Percentiles rank a stretch among this genome's conserved stretches.
These are phyloP conservation scores for Orthosia gothica DNA, from an alignment of 2,888 invertebrate species.

Conservation along the genomic window DNA sequence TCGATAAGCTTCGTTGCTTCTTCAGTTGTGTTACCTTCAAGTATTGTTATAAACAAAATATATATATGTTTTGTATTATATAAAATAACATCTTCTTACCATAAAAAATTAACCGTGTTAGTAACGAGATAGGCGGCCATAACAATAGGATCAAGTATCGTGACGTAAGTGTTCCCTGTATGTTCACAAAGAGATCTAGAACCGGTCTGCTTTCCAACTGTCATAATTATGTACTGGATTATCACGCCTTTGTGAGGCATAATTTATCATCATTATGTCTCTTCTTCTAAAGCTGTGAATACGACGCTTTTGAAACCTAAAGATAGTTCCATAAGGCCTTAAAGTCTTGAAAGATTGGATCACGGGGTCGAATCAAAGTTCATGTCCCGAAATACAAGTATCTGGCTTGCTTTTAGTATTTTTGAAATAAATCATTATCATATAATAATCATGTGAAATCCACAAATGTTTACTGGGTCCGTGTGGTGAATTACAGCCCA, in stretches of 20 bases:
- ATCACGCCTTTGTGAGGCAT: neutral
- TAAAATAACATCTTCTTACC: too few species aligned
- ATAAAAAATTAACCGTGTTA: neutral
- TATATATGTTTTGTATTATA: too few species aligned
- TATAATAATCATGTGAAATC: too few species aligned
- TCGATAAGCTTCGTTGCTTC: neutral
- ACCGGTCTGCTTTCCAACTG: constrained; percentile 45
- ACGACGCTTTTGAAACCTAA: neutral
- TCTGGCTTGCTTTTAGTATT: neutral
- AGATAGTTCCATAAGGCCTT: neutral
- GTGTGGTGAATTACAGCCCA: too few species aligned
- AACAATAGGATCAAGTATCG: constrained; percentile 51
- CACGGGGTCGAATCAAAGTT: neutral
- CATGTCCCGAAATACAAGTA: neutral
- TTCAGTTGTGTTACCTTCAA: too few species aligned
- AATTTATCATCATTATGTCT: neutral
- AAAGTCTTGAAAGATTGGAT: neutral
- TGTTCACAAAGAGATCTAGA: constrained; percentile 34
- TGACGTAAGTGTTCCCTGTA: constrained; percentile 11
- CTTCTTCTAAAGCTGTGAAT: neutral
- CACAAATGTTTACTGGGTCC: too few species aligned
- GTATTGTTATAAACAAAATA: too few species aligned
- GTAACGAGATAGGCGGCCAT: constrained; percentile 31
- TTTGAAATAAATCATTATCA: too few species aligned
- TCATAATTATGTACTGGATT: neutral